phyloP scores from a whole-genome alignment of 2,113 vertebrate genomes.

The Mionectes macconnelli region DNA sequence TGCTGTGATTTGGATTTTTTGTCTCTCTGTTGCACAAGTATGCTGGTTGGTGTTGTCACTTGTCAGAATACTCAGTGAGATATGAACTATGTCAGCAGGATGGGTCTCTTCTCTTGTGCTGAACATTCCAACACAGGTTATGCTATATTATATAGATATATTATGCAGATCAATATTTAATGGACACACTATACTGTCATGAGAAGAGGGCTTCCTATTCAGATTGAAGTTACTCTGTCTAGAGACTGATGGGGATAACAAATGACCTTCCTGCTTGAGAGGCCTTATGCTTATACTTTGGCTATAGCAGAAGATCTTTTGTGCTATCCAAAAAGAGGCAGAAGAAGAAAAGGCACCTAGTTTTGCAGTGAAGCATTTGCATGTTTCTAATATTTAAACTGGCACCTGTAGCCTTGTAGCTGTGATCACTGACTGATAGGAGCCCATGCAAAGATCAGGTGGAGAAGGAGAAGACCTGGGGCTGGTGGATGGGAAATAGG shows the following conservation, averaged over 20 bases:
- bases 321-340: neutral
- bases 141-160: neutral
- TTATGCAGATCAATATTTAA: constrained; percentile 41
- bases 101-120: neutral
- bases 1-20: neutral
- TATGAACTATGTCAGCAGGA: neutral
- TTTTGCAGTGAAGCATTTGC: neutral
- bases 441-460: neutral
- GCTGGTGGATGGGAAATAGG: neutral
- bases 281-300: neutral
- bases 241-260: neutral
- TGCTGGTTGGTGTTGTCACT: neutral
- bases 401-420: neutral
- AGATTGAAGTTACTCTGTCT: constrained; percentile 8
- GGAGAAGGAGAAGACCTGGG: neutral
- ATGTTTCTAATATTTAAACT: neutral
- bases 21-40: neutral
- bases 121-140: neutral
- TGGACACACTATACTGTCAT: neutral
- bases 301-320: neutral
- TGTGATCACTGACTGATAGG: neutral
- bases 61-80: constrained; percentile 44
- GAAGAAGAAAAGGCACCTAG: neutral
- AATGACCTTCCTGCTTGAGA: neutral
- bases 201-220: neutral